These are phyloP conservation scores for Germaria angustata DNA, from an alignment of 2,888 invertebrate genomes.

Conservation along the genomic window DNA sequence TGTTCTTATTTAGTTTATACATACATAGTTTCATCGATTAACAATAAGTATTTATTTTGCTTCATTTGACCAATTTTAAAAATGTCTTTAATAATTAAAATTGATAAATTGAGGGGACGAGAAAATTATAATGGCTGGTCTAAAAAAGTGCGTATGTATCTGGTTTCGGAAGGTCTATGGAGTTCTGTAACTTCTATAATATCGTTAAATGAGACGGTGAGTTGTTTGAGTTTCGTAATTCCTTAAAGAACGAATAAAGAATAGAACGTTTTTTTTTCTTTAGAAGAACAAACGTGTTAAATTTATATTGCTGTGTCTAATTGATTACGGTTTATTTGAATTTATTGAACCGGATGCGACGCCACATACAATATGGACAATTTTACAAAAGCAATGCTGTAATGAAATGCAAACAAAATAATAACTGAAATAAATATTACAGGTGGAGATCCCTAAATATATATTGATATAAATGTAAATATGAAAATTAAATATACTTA, in stretches of 20 bases:
- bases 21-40: constrained; percentile 14
- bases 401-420: constrained; percentile 71
- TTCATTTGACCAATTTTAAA: background rate
- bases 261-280: background rate
- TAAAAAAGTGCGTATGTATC: constrained; percentile 76
- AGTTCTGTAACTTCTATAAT: constrained; percentile 70
- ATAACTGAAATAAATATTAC: background rate
- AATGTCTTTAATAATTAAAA: constrained; percentile 75
- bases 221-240: background rate
- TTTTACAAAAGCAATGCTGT: constrained; percentile 75
- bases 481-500: background rate
- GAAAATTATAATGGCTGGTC: constrained; percentile 77
- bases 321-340: constrained; percentile 76
- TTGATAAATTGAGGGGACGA: constrained; percentile 74
- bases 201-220: constrained; percentile 45
- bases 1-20: too few species aligned
- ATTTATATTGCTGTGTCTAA: constrained; percentile 75
- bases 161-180: constrained; percentile 76
- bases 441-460: too few species aligned
- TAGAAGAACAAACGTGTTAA: constrained; percentile 77
- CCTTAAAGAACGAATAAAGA: background rate
- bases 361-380: constrained; percentile 73
- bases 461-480: too few species aligned
- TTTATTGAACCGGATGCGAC: constrained; percentile 77
- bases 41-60: background rate